Conservation (phyloP, 1,140 invertebrate genomes). For the Hylaeus anthracinus region DNA sequence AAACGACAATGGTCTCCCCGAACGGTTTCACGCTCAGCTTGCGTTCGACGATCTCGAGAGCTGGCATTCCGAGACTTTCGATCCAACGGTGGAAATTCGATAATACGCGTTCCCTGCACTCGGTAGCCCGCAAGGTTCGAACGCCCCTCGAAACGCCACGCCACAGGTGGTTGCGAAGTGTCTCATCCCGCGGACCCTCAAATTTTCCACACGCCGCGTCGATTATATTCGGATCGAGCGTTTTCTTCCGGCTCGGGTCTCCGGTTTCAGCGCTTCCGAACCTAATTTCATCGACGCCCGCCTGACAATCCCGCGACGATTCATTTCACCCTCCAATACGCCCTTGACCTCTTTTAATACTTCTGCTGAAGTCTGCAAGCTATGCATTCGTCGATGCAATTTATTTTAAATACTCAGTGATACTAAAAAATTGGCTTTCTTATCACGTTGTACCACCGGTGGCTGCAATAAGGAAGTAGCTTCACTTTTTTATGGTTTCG, state of each 20-base stretch:
- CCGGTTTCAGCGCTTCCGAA: background rate
- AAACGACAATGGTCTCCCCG: background rate
- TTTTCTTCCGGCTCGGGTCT: slow-evolving; percentile 40
- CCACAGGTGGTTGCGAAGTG: slow-evolving; percentile 67
- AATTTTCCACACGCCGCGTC: slow-evolving; percentile 57
- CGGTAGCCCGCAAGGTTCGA: slow-evolving; percentile 63
- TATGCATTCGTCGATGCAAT: too few relatives aligned
- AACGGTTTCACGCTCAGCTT: slow-evolving; percentile 38
- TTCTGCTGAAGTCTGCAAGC: too few relatives aligned
- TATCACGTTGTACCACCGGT: too few relatives aligned
- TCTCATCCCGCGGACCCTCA: slow-evolving; percentile 65
- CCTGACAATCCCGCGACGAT: too few relatives aligned
- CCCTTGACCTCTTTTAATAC: too few relatives aligned
- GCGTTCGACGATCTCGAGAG: slow-evolving; percentile 37
- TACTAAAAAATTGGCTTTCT: too few relatives aligned
- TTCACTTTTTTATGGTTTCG: too few relatives aligned
- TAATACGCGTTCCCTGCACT: slow-evolving; percentile 58
- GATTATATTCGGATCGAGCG: slow-evolving; percentile 50
- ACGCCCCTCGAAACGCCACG: slow-evolving; percentile 64
- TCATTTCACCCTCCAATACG: background rate
- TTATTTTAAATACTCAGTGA: too few relatives aligned
- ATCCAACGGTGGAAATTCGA: slow-evolving; percentile 57
- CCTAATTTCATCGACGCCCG: background rate
- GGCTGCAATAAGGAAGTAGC: too few relatives aligned
- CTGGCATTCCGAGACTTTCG: slow-evolving; percentile 31